Percentiles rank a stretch among this genome's conserved stretches.
Conservation (phyloP, 2,113 vertebrate genomes). For the Microtus montanus region DNA sequence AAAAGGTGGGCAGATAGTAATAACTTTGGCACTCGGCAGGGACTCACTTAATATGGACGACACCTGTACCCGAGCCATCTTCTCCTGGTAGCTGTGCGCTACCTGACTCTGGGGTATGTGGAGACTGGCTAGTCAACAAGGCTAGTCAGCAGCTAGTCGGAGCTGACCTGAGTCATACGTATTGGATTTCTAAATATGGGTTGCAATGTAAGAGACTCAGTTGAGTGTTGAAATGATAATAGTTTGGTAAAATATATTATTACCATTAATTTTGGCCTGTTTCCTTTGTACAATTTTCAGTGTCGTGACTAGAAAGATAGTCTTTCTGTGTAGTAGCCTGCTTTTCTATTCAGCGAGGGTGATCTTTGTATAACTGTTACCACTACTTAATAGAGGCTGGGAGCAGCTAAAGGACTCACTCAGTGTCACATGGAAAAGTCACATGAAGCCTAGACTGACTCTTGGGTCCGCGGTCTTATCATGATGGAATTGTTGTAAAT, state of each 20-base stretch:
- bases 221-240: neutral
- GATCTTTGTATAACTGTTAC: neutral
- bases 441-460: neutral
- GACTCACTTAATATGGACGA: neutral
- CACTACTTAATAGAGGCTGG: neutral
- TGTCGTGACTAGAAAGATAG: neutral
- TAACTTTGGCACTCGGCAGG: no score
- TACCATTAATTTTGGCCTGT: neutral
- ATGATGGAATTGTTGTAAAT: neutral
- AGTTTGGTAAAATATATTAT: neutral
- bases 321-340: neutral
- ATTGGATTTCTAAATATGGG: neutral
- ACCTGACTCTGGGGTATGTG: neutral
- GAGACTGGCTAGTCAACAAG: neutral
- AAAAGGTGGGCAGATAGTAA: neutral
- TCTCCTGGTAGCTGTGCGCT: neutral
- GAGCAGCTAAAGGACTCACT: neutral
- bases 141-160: neutral
- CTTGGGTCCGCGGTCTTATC: accelerated
- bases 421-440: neutral
- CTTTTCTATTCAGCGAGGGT: neutral
- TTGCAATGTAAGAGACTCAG: neutral
- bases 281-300: constrained; percentile 1
- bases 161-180: neutral
- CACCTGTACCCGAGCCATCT: accelerated